These are phyloP conservation scores for Phlogophora meticulosa DNA, from an alignment of 2,888 invertebrate genomes.

Conservation along the genomic window DNA sequence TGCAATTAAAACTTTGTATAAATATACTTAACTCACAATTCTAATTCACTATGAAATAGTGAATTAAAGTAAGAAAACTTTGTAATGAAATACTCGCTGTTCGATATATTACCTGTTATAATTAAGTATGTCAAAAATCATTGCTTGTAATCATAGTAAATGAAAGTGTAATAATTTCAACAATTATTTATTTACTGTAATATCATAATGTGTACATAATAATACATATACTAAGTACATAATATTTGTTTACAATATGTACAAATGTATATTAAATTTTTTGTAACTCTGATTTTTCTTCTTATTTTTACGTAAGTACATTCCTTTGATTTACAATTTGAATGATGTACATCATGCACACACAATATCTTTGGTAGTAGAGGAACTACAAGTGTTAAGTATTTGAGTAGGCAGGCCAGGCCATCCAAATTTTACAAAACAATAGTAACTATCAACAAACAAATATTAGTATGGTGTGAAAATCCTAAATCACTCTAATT, in stretches of 20 bases:
- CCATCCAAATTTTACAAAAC: conserved; percentile 7
- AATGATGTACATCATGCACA: conserved; percentile 13
- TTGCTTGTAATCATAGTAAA: conserved; percentile 66
- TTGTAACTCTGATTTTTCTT: conserved; percentile 68
- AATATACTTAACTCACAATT: conserved; percentile 51
- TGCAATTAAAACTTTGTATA: conserved; percentile 32
- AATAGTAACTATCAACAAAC: background rate
- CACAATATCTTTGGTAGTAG: conserved; percentile 66
- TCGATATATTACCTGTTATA: conserved; percentile 67
- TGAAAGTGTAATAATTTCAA: conserved; percentile 81
- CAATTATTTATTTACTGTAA: conserved; percentile 87
- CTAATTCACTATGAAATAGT: conserved; percentile 78
- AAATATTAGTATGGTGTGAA: conserved; percentile 11
- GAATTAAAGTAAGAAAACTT: conserved; percentile 65
- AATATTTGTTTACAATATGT: conserved; percentile 84
- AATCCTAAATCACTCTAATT: conserved; percentile 17
- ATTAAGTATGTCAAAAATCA: conserved; percentile 60
- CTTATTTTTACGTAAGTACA: conserved; percentile 59
- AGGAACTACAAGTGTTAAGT: conserved; percentile 57
- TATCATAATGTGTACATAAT: conserved; percentile 85
- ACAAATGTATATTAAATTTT: conserved; percentile 89
- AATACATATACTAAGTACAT: conserved; percentile 83
- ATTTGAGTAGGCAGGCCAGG: conserved; percentile 3
- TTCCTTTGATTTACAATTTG: conserved; percentile 14
- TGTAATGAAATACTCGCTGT: conserved; percentile 78